Conservation (phyloP, 2,113 vertebrate species). For the Phylloscopus trochiloides region DNA sequence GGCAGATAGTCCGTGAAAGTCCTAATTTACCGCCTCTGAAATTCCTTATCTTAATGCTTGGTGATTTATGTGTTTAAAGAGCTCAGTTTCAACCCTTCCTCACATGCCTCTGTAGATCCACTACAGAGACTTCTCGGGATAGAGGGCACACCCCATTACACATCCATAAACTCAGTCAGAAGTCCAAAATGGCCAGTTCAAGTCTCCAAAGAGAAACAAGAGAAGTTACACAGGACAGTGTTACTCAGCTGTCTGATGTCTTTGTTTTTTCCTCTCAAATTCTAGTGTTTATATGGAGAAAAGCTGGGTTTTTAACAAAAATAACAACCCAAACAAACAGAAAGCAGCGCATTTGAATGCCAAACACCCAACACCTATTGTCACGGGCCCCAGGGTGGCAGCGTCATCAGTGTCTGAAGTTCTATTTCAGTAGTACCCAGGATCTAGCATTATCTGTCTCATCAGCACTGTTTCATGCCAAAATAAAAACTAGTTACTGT, state of each 20-base stretch:
- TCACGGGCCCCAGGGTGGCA: background rate
- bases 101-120: background rate
- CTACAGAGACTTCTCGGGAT: background rate
- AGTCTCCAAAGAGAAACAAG: background rate
- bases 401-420: fast-evolving
- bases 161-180: background rate
- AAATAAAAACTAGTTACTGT: background rate
- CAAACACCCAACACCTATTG: background rate
- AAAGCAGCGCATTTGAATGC: background rate
- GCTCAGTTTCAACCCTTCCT: background rate
- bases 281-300: background rate
- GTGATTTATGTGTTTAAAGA: background rate
- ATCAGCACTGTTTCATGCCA: background rate
- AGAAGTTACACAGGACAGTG: background rate
- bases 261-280: conserved; percentile 7
- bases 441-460: background rate
- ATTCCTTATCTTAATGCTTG: background rate
- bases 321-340: background rate
- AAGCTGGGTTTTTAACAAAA: background rate
- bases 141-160: background rate
- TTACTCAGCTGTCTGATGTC: background rate
- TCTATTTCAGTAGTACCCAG: background rate
- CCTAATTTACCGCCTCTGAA: background rate
- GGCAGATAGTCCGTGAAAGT: background rate
- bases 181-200: background rate